Evolutionary conservation across 2,888 invertebrate species (phyloP), one percentile per base, ranked within the genome.

Genomic region (Pollenia griseotomentosa): DNA sequence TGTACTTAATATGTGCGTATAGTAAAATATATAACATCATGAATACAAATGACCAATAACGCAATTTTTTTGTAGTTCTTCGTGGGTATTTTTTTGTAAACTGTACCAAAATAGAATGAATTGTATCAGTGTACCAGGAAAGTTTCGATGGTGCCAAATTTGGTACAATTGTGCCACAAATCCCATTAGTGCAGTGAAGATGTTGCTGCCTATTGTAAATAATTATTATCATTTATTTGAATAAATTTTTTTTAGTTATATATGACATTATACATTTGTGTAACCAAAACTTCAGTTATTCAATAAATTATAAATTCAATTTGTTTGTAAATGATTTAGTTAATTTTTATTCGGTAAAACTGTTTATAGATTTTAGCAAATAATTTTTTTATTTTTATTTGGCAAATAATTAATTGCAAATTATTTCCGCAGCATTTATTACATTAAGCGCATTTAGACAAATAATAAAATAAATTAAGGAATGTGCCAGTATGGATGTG

Each of bases 391-490:
- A 44, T 53, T 71, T 71, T 55, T 63, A 65, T 73, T 73, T 65
- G 19, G 9, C 44, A 57, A 55, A 71, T 73, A 81, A 81, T 73
- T 81, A 81, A 81, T 65, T 73, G 55, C 80, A 73, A 65, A 73
- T 73, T 81, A 81, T 65, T 73, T 57, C 55, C 65, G 46, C 55
- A 71, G 33, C 23, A 33, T 55, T 71, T 40, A 48, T 16, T 19
- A 44, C 11, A 19, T 42, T 33, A 6, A 33, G 33, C 33, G 33
- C 6, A 33, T 65, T 65, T n/a, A 14, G 44, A 11, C 14, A 51
- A 33, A 44, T 44, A 65, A 55, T 65, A 65, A 65, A 66, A 77
- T 46, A 77, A 33, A 33, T 33, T 77, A 65, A 65, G 42, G 9
- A n/a, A 63, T 53, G 16, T 9, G 3, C 23, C 33, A 19, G 33